Evolutionary conservation across 2,888 invertebrate species (phyloP), one percentile per base, ranked within the genome.

Genomic region (Pharmacophagus antenor): DNA sequence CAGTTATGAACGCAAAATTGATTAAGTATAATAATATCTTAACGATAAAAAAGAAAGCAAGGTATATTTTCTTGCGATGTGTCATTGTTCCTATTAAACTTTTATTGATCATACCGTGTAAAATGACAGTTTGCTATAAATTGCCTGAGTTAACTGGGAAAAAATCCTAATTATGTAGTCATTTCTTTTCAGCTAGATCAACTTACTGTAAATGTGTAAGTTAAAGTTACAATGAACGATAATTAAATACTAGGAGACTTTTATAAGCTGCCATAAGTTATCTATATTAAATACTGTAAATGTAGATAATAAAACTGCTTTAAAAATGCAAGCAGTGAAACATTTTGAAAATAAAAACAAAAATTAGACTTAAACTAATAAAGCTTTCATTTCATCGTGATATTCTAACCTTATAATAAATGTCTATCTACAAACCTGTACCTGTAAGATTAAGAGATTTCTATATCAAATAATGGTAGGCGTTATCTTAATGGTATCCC

Each of bases 381-480:
- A 88, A 88, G 88, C 88, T 88, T 82, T 84, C 79, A 73, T 78
- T 78, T 79, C 76, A 82, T 73, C 73, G 76, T 77, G 75, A 76
- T 77, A 74, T 63, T 54, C 66, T 78, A 76, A 80, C 73, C 71
- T 61, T 61, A 61, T 49, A 48, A 42, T 49, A 53, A 42, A 57
- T 37, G 27, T 47, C 21, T 57, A 59, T 53, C 25, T 52, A 61
- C 54, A 54, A 48, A 56, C 21, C 41, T 52, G 27, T 37, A 51
- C 31, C 12, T n/a, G n/a, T n/a, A 46, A 20, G 22, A 37, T 50
- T 23, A 46, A 18, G 37, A 23, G 56, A 27, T 10, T 7, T 2
- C n/a, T 15, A 15, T 37, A 8, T 37, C 37, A 37, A 37, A 37
- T 37, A 0, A 37, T 37, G n/a, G 15, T 37, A 4, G n/a, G 15